Percentiles rank a stretch among this genome's conserved stretches.
Conservation (phyloP, 2,113 vertebrate genomes). For the Burhinus bistriatus region DNA sequence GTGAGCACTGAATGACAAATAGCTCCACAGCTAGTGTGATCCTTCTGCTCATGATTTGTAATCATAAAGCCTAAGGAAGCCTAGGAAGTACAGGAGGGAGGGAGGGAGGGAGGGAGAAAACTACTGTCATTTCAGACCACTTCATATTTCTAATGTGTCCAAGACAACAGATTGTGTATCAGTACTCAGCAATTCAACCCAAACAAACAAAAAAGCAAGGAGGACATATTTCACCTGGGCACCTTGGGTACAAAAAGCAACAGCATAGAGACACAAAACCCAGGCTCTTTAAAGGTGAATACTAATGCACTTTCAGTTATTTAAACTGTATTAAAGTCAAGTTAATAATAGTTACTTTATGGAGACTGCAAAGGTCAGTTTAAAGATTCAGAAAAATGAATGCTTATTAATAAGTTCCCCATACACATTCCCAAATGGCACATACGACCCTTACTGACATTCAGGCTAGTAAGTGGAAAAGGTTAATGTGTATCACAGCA, state of each 20-base stretch:
- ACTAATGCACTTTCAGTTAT: neutral
- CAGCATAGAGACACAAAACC: neutral
- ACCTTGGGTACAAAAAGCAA: neutral
- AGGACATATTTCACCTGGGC: neutral
- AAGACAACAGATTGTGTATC: neutral
- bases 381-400: neutral
- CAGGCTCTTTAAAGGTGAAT: neutral
- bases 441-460: neutral
- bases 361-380: neutral
- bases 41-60: neutral
- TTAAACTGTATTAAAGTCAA: neutral
- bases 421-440: accelerated
- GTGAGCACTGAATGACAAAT: neutral
- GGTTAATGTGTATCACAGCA: neutral
- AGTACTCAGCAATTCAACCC: neutral
- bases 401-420: neutral
- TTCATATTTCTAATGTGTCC: neutral
- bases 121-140: neutral
- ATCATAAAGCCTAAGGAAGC: neutral
- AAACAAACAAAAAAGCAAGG: neutral
- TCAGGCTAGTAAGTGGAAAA: neutral
- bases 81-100: neutral
- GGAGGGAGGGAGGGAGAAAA: neutral
- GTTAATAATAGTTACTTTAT: neutral
- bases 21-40: neutral